Conservation (phyloP, 2,888 invertebrate species). For the Ennomos erosarius region DNA sequence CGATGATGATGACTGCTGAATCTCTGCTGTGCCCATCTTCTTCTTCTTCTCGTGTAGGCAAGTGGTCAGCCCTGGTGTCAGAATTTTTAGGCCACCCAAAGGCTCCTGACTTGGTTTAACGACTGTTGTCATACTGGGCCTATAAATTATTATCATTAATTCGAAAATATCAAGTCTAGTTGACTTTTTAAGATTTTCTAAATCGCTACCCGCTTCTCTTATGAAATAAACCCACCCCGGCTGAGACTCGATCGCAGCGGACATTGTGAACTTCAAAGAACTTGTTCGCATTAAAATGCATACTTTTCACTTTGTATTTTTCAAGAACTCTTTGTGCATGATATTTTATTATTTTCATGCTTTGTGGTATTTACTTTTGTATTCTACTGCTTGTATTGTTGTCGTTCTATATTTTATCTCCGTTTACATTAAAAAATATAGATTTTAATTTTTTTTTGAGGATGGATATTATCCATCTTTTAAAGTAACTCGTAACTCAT, state of each 20-base stretch:
- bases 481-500: too few relatives aligned
- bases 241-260: slow-evolving; percentile 7
- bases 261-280: slow-evolving; percentile 10
- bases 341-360: slow-evolving; percentile 6
- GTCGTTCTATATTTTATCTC: not conserved
- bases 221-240: not conserved
- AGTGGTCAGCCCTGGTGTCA: too few relatives aligned
- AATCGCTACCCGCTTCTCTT: slow-evolving; percentile 8
- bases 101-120: too few relatives aligned
- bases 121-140: too few relatives aligned
- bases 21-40: too few relatives aligned
- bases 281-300: slow-evolving; percentile 19
- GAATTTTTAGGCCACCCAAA: too few relatives aligned
- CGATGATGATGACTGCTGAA: too few relatives aligned
- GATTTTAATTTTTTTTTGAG: not conserved
- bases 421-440: not conserved
- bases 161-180: too few relatives aligned
- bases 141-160: too few relatives aligned
- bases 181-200: not conserved
- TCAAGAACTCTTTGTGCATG: slow-evolving; percentile 5
- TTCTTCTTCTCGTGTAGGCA: too few relatives aligned
- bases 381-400: slow-evolving; percentile 4
- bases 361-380: not conserved
- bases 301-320: slow-evolving; percentile 25
- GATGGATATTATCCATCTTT: too few relatives aligned